Percentiles rank a stretch among this genome's conserved stretches.
phyloP scores from a whole-genome alignment of 2,113 vertebrate species.

The Aegotheles bennettii region DNA sequence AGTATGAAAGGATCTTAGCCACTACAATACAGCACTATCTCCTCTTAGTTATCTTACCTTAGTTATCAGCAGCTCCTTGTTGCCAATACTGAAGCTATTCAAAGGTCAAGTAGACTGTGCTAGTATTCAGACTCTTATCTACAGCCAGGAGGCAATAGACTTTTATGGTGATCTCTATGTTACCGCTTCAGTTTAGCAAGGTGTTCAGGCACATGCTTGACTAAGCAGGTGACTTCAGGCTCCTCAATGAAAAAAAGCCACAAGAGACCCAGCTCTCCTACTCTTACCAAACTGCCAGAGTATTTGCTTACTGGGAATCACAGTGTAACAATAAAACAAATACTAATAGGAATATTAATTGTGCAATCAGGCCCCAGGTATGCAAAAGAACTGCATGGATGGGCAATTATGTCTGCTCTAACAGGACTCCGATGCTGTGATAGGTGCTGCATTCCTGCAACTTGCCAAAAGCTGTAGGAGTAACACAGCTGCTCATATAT shows the following conservation, averaged over 20 bases:
- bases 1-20: neutral
- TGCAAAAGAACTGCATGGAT: neutral
- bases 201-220: neutral
- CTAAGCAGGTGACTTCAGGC: neutral
- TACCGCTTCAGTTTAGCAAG: neutral
- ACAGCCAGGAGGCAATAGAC: neutral
- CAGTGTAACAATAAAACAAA: neutral
- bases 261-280: neutral
- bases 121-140: neutral
- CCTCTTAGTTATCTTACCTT: neutral
- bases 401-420: neutral
- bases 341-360: neutral
- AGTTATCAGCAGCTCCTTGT: neutral
- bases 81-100: neutral
- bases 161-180: neutral
- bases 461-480: constrained; percentile 18
- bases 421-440: neutral
- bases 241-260: neutral
- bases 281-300: neutral
- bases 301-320: neutral
- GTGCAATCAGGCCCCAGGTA: neutral
- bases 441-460: constrained; percentile 2
- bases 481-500: constrained; percentile 29
- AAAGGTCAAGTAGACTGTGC: neutral
- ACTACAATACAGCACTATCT: neutral